Evolutionary conservation across 2,888 invertebrate species (phyloP).

Genomic region (Drosophila affinis): DNA sequence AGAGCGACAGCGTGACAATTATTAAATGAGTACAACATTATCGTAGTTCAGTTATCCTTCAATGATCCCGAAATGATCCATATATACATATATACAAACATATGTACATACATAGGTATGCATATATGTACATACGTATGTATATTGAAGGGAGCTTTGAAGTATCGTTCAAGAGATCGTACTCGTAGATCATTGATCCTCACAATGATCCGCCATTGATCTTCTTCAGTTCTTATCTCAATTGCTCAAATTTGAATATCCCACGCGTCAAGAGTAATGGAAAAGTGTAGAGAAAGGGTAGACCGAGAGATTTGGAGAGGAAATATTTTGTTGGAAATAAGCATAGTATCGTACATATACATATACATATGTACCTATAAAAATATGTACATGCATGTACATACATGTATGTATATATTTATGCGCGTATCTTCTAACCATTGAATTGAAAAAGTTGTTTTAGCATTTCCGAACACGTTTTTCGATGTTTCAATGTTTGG

Average conservation of each 20-base stretch:
- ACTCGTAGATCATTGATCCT: not conserved
- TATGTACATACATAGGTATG: too few species aligned
- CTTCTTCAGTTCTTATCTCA: slow-evolving; percentile 5
- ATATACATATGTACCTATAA: too few species aligned
- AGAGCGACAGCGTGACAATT: too few species aligned
- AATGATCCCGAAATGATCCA: too few species aligned
- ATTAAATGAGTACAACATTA: too few species aligned
- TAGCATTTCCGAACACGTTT: slow-evolving; percentile 32
- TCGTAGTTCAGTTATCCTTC: too few species aligned
- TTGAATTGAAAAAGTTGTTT: slow-evolving; percentile 36
- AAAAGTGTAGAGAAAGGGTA: not conserved
- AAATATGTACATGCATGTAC: too few species aligned
- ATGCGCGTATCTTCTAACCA: slow-evolving; percentile 24
- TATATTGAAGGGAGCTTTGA: not conserved
- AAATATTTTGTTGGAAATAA: slow-evolving; percentile 31
- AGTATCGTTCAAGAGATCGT: not conserved
- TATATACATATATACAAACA: too few species aligned
- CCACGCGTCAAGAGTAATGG: slow-evolving; percentile 6
- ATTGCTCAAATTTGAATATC: not conserved
- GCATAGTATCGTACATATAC: too few species aligned
- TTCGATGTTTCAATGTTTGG: slow-evolving; percentile 17
- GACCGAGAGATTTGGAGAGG: not conserved
- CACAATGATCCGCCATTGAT: not conserved
- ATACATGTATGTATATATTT: too few species aligned
- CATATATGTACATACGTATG: too few species aligned